Base-by-base conservation (phyloP, 2,113 vertebrate species). In the Pipa parva region DNA sequence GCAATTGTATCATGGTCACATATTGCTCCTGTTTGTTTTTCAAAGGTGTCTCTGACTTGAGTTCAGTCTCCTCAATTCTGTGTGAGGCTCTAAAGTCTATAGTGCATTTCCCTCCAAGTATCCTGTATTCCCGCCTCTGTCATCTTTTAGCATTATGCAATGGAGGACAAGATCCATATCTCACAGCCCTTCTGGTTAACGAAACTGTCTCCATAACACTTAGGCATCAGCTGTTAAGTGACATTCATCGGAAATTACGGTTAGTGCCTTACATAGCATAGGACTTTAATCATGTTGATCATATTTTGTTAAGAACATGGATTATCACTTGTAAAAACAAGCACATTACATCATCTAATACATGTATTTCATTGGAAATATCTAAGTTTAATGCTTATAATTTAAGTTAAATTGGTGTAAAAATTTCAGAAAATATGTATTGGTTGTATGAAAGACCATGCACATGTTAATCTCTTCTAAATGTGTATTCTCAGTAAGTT, bases 181-280 rank as follows among this genome's bases (percentile, higher is more conserved):
- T 82, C 54, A 93, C 92, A 0, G 91, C 92, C 0, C 91, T 85
- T 82, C 83, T 97, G 1, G 86, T 97, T 29, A 73, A 80, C 0
- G 88, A 96, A 74, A 92, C 94, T 0, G 65, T 95, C 26, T 88
- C 91, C 1, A 60, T 97, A 77, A 90, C 92, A 20, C 78, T 82
- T 21, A 89, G 92, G 3, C 94, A 97, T 71, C 90, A 91, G 64
- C 89, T 93, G 55, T 82, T 89, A 63, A 77, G 87, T 2, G 77
- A 90, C 65, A 66, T 94, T 57, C 81, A 89, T 76, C 85, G 75
- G 64, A 87, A 79, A 74, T 80, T 92, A 6, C 84, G 81, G 95
- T 95, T 75, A 83, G 88, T 24, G 7, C 59, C 1, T 28, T 25
- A 8, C 5, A 45, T 18, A 28, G 22, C 29, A 11, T n/a, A n/a